Evolutionary conservation across 2,888 invertebrate genomes (phyloP), one percentile per base, ranked within the genome.

Genomic region (Dugesia japonica): DNA sequence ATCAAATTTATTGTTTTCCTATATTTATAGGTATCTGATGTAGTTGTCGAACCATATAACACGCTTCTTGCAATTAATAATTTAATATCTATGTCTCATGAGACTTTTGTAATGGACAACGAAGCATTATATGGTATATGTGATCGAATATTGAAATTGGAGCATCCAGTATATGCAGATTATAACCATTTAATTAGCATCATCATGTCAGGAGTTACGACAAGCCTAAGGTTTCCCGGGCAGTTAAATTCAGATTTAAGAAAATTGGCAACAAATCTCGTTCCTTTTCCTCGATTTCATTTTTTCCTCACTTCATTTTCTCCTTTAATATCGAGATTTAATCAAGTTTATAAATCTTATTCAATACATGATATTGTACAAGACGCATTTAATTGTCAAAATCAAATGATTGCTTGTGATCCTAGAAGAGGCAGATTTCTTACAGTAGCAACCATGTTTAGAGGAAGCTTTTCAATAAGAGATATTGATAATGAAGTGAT

Each of bases 211-310:
- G 77, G 76, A 1, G 20, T 77, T n/a, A 77, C 77, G 7, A 72
- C 76, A 7, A 31, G 76, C 27, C 1, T 76, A 7, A 13, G 76
- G 23, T 76, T 76, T 28, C 27, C 74, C 38, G 76, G 76, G 7
- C 76, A 76, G 76, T 27, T 76, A 17, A 76, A 76, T 31, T 76
- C 73, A 9, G 76, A 76, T 31, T 31, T 75, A 23, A 73, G 73
- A 28, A 76, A 76, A 72, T 26, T 76, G 20, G 72, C 73, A n/a
- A 73, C 73, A 28, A 76, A 76, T 75, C 26, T 76, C 13, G 33
- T 76, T 23, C 76, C 76, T 4, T 76, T 76, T 26, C 76, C 76
- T 1, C 9, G 74, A 17, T 38, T 76, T 7, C 76, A 76, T 31
- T 76, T 76, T 28, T 38, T 77, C 77, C 15, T 77, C 13, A 33